These are phyloP conservation scores for Leptopilina clavipes DNA, from an alignment of 1,140 invertebrate species.

Conservation along the genomic window DNA sequence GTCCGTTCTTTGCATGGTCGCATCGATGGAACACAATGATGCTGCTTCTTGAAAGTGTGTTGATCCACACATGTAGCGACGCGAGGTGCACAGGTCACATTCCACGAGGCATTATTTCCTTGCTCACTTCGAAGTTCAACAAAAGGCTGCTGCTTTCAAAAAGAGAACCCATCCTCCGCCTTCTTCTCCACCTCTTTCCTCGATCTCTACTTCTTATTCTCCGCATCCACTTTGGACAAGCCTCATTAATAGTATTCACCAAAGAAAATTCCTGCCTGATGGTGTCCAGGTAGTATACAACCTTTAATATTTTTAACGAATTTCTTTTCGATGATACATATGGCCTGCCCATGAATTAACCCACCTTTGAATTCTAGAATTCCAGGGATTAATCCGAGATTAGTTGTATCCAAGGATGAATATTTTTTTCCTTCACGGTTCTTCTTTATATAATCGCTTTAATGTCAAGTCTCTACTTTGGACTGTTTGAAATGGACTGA, in stretches of 20 bases:
- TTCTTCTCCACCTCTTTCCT: constrained; percentile 47
- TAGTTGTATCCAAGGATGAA: not conserved
- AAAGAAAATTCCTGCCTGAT: constrained; percentile 65
- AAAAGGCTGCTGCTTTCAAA: constrained; percentile 68
- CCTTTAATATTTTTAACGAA: constrained; percentile 63
- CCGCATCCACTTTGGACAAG: constrained; percentile 50
- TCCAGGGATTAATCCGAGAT: not conserved
- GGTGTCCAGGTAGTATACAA: constrained; percentile 52
- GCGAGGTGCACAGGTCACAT: constrained; percentile 73
- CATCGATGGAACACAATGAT: constrained; percentile 55
- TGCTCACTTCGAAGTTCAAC: constrained; percentile 64
- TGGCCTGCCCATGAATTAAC: constrained; percentile 41
- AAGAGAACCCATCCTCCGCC: constrained; percentile 54
- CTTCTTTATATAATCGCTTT: not conserved
- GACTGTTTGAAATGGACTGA: not conserved
- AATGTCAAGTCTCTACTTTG: not conserved
- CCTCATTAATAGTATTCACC: constrained; percentile 74
- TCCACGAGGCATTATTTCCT: constrained; percentile 73
- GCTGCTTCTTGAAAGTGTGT: constrained; percentile 61
- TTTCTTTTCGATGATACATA: constrained; percentile 58
- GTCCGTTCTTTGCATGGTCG: constrained; percentile 52
- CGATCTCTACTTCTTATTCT: constrained; percentile 36
- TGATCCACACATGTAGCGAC: constrained; percentile 59
- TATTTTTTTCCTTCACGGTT: not conserved
- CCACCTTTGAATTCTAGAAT: constrained; percentile 26